Evolutionary conservation across 2,797 vertebrate species (phyloP).

Genomic region (Anabacerthia variegaticeps): DNA sequence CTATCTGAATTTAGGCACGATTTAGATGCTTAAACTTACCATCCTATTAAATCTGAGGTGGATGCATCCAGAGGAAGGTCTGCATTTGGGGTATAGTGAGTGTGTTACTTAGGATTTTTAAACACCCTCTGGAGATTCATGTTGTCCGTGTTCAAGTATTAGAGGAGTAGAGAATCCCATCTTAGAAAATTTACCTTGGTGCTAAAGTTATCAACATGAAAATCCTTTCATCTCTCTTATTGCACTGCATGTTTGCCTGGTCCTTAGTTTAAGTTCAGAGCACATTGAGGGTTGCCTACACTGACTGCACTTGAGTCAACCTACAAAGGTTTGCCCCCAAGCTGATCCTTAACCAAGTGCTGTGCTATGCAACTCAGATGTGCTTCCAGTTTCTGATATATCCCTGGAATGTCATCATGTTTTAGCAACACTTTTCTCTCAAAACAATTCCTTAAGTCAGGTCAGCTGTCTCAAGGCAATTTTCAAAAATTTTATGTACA

Average conservation of each 20-base stretch:
- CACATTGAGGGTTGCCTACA: neutral
- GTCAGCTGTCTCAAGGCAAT: neutral
- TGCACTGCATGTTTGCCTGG: neutral
- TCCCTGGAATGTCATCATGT: neutral
- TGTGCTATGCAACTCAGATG: neutral
- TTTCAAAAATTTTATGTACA: neutral
- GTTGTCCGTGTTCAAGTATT: neutral
- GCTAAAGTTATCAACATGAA: neutral
- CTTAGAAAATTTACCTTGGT: neutral
- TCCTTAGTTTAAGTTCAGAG: neutral
- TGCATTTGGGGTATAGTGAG: fast-evolving
- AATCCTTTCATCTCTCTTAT: neutral
- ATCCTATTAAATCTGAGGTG: fast-evolving
- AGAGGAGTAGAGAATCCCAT: neutral
- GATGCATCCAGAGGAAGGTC: neutral
- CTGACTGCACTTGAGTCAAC: neutral
- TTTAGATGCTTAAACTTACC: neutral
- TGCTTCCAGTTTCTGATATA: neutral
- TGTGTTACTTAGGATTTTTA: neutral
- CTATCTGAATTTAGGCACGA: neutral
- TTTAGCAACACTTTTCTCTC: neutral
- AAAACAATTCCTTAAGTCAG: neutral
- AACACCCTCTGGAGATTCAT: neutral
- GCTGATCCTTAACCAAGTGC: neutral
- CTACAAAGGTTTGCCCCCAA: neutral